Evolutionary conservation across 2,797 vertebrate species (phyloP).

Genomic region (Girardinus metallicus): DNA sequence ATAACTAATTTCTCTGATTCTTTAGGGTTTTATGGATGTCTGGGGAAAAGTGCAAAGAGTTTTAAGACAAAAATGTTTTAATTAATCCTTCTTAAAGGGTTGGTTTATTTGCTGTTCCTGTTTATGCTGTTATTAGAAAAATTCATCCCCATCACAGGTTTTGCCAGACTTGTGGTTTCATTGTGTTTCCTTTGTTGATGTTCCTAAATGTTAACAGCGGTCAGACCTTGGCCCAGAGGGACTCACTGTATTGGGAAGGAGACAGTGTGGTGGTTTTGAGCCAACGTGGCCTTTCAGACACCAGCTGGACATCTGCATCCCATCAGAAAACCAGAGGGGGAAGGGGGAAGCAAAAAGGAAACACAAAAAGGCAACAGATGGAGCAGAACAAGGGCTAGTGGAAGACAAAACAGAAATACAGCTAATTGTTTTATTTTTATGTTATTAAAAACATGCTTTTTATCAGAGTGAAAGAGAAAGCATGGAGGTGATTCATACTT

Average conservation of each 20-base stretch:
- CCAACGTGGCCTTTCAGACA: constrained; percentile 38
- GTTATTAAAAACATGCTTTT: constrained; percentile 44
- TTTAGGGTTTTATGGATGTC: background rate
- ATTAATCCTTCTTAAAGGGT: constrained; percentile 38
- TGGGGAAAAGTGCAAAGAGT: background rate
- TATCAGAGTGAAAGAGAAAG: constrained; percentile 30
- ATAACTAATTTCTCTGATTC: background rate
- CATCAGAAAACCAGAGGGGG: constrained; percentile 53
- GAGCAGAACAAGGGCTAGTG: constrained; percentile 46
- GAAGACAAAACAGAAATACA: constrained; percentile 56
- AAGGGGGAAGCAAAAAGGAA: constrained; percentile 17
- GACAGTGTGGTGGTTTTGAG: constrained; percentile 19
- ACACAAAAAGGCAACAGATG: constrained; percentile 61
- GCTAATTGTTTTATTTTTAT: constrained; percentile 49
- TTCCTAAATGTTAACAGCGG: constrained; percentile 24
- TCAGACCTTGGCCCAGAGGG: constrained; percentile 48
- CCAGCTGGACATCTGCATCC: constrained; percentile 70
- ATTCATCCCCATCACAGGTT: constrained; percentile 37
- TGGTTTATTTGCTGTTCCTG: constrained; percentile 51
- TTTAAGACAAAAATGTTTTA: constrained; percentile 32
- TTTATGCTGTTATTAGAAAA: constrained; percentile 57
- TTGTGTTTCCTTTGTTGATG: constrained; percentile 13
- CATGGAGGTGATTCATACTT: constrained; percentile 17
- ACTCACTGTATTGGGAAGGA: constrained; percentile 20
- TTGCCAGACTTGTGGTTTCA: constrained; percentile 41